Percentiles rank a stretch among this genome's conserved stretches.
Evolutionary conservation across 2,113 vertebrate genomes (phyloP).

Genomic region (Gymnobelideus leadbeateri): DNA sequence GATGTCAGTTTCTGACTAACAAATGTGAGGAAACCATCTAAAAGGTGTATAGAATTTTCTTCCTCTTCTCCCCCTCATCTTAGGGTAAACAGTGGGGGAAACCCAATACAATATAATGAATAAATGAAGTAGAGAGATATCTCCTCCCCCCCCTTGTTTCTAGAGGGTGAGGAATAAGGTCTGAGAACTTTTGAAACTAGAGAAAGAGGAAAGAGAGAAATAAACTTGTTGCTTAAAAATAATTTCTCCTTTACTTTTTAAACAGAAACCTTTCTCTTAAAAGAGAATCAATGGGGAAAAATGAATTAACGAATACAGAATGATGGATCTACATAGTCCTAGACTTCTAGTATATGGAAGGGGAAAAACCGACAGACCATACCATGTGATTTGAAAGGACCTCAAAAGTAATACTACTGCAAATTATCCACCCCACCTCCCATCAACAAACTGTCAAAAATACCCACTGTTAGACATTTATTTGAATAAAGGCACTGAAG

Average conservation of each 20-base stretch:
- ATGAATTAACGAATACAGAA: background rate
- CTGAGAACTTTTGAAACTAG: slow-evolving; percentile 29
- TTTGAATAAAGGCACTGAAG: background rate
- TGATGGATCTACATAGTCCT: background rate
- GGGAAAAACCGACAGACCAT: background rate
- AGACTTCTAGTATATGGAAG: background rate
- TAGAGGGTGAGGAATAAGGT: background rate
- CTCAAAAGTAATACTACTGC: background rate
- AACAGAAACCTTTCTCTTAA: background rate
- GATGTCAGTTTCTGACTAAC: slow-evolving; percentile 15
- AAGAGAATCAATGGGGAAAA: background rate
- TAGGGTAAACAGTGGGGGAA: background rate
- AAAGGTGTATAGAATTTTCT: slow-evolving; percentile 25
- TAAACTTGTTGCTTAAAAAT: slow-evolving; percentile 6
- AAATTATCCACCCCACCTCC: background rate
- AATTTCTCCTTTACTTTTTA: slow-evolving; percentile 36
- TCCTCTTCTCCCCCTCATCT: background rate
- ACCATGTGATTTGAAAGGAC: background rate
- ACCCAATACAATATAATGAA: background rate
- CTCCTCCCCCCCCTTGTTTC: background rate
- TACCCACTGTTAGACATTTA: background rate
- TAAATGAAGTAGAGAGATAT: slow-evolving; percentile 4
- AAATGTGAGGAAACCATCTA: slow-evolving; percentile 13
- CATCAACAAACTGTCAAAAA: background rate
- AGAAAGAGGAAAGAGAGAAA: slow-evolving; percentile 25